These are phyloP conservation scores for Cryptotermes secundus DNA, from an alignment of 1,140 invertebrate species.

Conservation along the genomic window DNA sequence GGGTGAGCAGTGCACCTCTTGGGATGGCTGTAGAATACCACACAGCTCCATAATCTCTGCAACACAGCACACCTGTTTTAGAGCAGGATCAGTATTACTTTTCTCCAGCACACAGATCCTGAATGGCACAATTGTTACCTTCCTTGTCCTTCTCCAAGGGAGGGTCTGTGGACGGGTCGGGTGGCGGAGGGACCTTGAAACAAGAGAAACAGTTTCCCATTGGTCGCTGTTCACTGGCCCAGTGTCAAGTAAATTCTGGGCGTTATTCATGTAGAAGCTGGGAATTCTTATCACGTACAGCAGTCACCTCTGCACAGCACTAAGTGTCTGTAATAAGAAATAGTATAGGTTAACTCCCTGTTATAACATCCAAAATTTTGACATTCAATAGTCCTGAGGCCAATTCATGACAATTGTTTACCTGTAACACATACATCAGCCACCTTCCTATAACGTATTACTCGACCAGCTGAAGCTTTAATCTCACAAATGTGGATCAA, in stretches of 20 bases:
- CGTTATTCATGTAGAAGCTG: conserved; percentile 13
- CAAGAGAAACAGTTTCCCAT: conserved; percentile 45
- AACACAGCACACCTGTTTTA: not conserved
- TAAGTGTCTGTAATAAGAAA: not conserved
- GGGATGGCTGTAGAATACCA: conserved; percentile 2
- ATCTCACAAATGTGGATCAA: not conserved
- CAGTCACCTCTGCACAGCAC: not conserved
- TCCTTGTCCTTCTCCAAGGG: conserved; percentile 36
- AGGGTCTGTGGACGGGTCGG: conserved; percentile 36
- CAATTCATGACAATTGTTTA: not conserved
- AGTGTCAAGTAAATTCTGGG: not conserved
- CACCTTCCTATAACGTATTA: not conserved
- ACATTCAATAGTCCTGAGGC: not conserved
- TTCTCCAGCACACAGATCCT: not conserved
- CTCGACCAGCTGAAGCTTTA: not conserved
- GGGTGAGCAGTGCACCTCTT: conserved; percentile 4
- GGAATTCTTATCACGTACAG: not conserved
- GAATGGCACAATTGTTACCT: conserved; percentile 29
- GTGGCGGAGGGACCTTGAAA: conserved; percentile 39
- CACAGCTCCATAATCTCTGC: conserved; percentile 23
- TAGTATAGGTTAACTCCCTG: not conserved
- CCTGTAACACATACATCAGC: not conserved
- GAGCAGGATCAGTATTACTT: not conserved
- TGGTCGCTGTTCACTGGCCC: conserved; percentile 33
- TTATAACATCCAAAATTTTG: not conserved